These are phyloP conservation scores for Thecophora atra DNA, from an alignment of 2,888 invertebrate species.

Conservation along the genomic window DNA sequence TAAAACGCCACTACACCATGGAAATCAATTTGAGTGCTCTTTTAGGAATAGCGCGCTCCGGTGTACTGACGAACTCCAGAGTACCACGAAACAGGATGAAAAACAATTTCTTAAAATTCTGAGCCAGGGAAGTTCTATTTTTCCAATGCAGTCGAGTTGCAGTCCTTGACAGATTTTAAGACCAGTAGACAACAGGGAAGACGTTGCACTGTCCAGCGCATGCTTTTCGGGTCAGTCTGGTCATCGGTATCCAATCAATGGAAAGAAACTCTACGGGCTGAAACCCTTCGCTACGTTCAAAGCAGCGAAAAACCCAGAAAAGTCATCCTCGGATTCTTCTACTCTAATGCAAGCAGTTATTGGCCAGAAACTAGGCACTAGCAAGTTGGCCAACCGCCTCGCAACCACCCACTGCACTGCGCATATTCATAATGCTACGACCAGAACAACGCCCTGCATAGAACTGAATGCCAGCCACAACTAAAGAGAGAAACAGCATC, in stretches of 20 bases:
- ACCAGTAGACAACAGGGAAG: not conserved
- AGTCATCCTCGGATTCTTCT: not conserved
- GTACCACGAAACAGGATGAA: not conserved
- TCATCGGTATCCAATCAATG: too few species aligned
- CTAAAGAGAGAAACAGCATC: not conserved
- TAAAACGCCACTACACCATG: conserved; percentile 16
- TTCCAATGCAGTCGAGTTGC: too few species aligned
- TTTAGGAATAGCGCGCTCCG: conserved; percentile 50
- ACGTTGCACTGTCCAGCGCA: too few species aligned
- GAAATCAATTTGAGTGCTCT: conserved; percentile 52
- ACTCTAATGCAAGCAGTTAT: conserved; percentile 51
- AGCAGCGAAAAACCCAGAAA: too few species aligned
- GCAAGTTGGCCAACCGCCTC: conserved; percentile 13
- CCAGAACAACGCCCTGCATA: too few species aligned
- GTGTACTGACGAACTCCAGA: not conserved
- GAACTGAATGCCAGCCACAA: too few species aligned
- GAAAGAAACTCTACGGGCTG: too few species aligned
- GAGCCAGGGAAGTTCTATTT: not conserved
- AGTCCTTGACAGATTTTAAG: not conserved
- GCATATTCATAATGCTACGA: too few species aligned
- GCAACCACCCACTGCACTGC: not conserved
- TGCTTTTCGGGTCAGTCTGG: too few species aligned
- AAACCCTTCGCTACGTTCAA: not conserved
- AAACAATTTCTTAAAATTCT: not conserved
- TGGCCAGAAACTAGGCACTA: conserved; percentile 46